Evolutionary conservation across 2,888 invertebrate genomes (phyloP).

Genomic region (Drosophila neotestacea): DNA sequence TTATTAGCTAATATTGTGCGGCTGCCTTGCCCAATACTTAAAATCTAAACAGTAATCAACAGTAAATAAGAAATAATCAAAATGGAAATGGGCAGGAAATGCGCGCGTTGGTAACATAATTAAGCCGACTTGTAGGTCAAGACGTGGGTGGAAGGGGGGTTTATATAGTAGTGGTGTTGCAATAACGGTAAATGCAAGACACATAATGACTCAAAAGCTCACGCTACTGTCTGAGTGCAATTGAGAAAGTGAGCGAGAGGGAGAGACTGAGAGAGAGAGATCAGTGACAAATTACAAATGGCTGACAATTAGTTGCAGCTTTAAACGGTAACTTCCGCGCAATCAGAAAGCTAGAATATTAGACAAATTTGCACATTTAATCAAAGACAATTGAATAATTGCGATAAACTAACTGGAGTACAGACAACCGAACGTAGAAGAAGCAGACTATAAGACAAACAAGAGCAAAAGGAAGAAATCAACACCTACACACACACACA

Average conservation of each 20-base stretch:
- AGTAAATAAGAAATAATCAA: slow-evolving; percentile 58
- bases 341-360: slow-evolving; percentile 52
- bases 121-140: slow-evolving; percentile 69
- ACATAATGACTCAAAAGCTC: slow-evolving; percentile 45
- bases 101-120: slow-evolving; percentile 61
- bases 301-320: slow-evolving; percentile 54
- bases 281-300: slow-evolving; percentile 67
- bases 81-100: slow-evolving; percentile 65
- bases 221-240: slow-evolving; percentile 39
- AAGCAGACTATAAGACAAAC: slow-evolving; percentile 1
- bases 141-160: slow-evolving; percentile 53
- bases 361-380: slow-evolving; percentile 82
- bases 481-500: slow-evolving; percentile 40
- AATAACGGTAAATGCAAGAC: slow-evolving; percentile 54
- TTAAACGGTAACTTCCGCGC: slow-evolving; percentile 66
- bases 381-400: slow-evolving; percentile 82
- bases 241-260: slow-evolving; percentile 59
- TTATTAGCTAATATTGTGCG: slow-evolving; percentile 61
- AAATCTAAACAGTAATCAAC: slow-evolving; percentile 68
- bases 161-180: slow-evolving; percentile 34
- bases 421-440: slow-evolving; percentile 1
- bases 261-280: slow-evolving; percentile 23
- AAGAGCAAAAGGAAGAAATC: slow-evolving; percentile 38
- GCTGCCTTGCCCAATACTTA: slow-evolving; percentile 54
- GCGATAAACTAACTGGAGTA: slow-evolving; percentile 53